These are phyloP conservation scores for Drosophila jambulina DNA, from an alignment of 1,140 invertebrate species.

Conservation along the genomic window DNA sequence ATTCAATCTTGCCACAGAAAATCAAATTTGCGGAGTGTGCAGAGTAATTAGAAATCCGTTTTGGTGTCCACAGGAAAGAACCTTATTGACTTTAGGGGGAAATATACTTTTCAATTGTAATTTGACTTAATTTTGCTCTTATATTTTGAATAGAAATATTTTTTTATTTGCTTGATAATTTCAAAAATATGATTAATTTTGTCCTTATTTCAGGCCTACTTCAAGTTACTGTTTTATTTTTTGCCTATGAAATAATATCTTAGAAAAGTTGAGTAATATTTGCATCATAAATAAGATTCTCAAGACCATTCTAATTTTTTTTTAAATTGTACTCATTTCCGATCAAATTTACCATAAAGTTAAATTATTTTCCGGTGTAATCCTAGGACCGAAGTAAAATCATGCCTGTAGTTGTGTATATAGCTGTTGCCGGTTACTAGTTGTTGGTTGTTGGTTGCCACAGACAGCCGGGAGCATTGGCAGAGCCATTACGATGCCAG, in stretches of 20 bases:
- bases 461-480: conserved; percentile 44
- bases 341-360: not conserved
- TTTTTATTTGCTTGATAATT: not conserved
- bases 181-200: too few relatives aligned
- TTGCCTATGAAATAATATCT: too few relatives aligned
- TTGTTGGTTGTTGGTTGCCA: conserved; percentile 36
- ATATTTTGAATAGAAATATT: not conserved
- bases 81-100: too few relatives aligned
- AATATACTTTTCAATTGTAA: not conserved
- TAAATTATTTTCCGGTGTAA: conserved; percentile 8
- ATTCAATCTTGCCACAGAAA: not conserved
- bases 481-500: conserved; percentile 43
- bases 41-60: not conserved
- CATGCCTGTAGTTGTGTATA: conserved; percentile 25
- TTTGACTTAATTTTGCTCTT: too few relatives aligned
- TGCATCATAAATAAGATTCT: too few relatives aligned
- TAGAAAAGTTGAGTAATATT: too few relatives aligned
- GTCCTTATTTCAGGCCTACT: too few relatives aligned
- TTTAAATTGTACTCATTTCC: not conserved
- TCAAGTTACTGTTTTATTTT: too few relatives aligned
- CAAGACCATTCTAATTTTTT: not conserved
- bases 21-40: not conserved
- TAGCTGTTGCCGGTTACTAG: conserved; percentile 26
- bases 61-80: not conserved
- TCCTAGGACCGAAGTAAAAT: conserved; percentile 16